Percentiles rank a stretch among this genome's conserved stretches.
phyloP scores from a whole-genome alignment of 2,113 vertebrate species.

The Semicossyphus pulcher region DNA sequence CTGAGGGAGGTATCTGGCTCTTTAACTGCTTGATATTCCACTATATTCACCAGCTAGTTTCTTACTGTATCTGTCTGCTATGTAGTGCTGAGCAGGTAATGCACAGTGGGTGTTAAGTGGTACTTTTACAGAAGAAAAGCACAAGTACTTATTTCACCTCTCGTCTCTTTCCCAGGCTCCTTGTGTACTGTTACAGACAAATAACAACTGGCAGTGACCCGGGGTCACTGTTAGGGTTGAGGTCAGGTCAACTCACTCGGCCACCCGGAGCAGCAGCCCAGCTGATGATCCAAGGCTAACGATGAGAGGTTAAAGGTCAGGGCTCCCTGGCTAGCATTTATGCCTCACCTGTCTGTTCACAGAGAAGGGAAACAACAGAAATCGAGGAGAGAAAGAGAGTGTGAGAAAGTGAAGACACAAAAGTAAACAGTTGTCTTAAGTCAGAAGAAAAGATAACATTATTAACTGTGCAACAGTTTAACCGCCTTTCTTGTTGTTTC shows the following conservation, averaged over 20 bases:
- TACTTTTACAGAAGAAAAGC: not conserved
- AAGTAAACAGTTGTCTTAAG: constrained; percentile 39
- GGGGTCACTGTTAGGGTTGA: constrained; percentile 52
- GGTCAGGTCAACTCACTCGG: constrained; percentile 57
- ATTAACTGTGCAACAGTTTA: not conserved
- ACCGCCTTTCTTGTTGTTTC: not conserved
- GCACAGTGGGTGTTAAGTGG: too few relatives aligned
- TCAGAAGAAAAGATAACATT: too few relatives aligned
- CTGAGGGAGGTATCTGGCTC: too few relatives aligned
- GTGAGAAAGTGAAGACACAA: constrained; percentile 60
- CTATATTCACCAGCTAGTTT: too few relatives aligned
- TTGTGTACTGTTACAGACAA: constrained; percentile 33
- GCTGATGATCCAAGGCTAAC: constrained; percentile 66
- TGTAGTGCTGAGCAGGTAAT: too few relatives aligned
- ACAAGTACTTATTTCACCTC: not conserved
- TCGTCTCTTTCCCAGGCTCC: constrained; percentile 40
- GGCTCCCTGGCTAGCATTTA: constrained; percentile 4
- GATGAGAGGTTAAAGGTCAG: constrained; percentile 59
- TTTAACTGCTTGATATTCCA: too few relatives aligned
- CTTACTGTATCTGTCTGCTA: too few relatives aligned
- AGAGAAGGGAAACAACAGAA: constrained; percentile 43
- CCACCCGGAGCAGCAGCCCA: constrained; percentile 57
- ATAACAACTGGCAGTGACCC: constrained; percentile 71
- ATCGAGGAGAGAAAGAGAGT: constrained; percentile 27
- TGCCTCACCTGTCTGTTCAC: constrained; percentile 71